Base-by-base conservation (phyloP, 2,888 invertebrate genomes). In the Hofmannophila pseudospretella region DNA sequence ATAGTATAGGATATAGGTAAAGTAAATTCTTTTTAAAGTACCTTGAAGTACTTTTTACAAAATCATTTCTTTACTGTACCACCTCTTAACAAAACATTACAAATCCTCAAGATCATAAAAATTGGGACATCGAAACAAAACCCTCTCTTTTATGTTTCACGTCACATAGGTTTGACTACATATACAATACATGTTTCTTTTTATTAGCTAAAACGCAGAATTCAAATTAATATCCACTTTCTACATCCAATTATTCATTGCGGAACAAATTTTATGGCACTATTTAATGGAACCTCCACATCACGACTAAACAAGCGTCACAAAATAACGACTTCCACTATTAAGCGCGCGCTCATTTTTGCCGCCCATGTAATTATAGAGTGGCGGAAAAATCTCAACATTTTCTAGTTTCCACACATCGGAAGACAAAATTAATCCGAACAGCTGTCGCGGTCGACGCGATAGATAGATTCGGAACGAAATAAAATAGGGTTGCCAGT, bases 371-470 rank as follows among this genome's bases (percentile, higher is more conserved):
- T 65, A 70, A 67, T 67, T 65, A 68, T 67, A 71, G 64, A 49
- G 36, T 27, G 27, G 46, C 42, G 20, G 51, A 58, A 54, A 59
- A 64, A 71, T 51, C 58, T 44, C 41, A 42, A 62, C 58, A 54
- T 59, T 71, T 68, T 67, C 27, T 27, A 54, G 58, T 70, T 67
- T 67, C 27, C 22, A 29, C 26, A 58, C 54, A 67, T 68, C 53
- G 51, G 50, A 56, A 59, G 60, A 72, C 63, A 59, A 58, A 73
- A 69, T 69, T 71, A 71, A 74, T 75, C 61, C 57, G 45, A 54
- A 54, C 78, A 78, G 80, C 78, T 79, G 80, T 67, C 58, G 61
- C 51, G 45, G 4, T 28, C 19, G 49, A 48, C 19, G 49, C 47
- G 42, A 45, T 56, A 53, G 34, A 38, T 42, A 35, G 42, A 23